phyloP scores from a whole-genome alignment of 2,888 invertebrate species.

The Hyposoter dolosus region DNA sequence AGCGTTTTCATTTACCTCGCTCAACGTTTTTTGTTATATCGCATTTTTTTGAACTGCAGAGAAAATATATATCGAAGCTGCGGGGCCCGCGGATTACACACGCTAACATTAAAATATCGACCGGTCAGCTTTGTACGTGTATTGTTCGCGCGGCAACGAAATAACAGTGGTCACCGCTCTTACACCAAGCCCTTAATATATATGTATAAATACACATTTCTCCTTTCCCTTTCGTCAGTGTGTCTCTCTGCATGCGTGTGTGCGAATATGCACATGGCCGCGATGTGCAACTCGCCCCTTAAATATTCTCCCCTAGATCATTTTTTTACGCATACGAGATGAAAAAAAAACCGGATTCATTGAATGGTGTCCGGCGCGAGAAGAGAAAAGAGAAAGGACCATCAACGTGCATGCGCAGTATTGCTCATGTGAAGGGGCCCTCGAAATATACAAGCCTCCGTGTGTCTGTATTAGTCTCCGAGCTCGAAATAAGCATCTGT shows the following conservation, averaged over 20 bases:
- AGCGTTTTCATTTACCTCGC: not conserved
- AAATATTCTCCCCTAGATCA: slow-evolving; percentile 60
- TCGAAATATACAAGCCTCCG: slow-evolving; percentile 47
- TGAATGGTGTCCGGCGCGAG: slow-evolving; percentile 74
- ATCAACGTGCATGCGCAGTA: no score
- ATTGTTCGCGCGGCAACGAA: slow-evolving; percentile 30
- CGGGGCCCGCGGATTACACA: no score
- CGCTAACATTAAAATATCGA: no score
- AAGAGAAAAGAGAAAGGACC: slow-evolving; percentile 7
- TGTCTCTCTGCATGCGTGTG: not conserved
- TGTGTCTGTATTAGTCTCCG: not conserved
- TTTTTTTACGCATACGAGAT: slow-evolving; percentile 63
- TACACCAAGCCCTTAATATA: slow-evolving; percentile 20
- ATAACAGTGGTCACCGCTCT: slow-evolving; percentile 66
- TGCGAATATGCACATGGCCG: slow-evolving; percentile 9
- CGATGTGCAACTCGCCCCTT: slow-evolving; percentile 49
- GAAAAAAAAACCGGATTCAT: slow-evolving; percentile 80
- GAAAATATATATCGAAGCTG: slow-evolving; percentile 16
- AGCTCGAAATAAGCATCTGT: slow-evolving; percentile 81
- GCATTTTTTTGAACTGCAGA: slow-evolving; percentile 19
- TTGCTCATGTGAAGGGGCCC: slow-evolving; percentile 32
- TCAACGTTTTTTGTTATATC: not conserved
- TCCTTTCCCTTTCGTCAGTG: no score
- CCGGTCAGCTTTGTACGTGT: slow-evolving; percentile 47
- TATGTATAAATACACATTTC: not conserved